A percentile compares a stretch with the other conserved stretches of the same genome.
These are phyloP conservation scores for Apamea epomidion DNA, from an alignment of 2,888 invertebrate species.

Conservation along the genomic window DNA sequence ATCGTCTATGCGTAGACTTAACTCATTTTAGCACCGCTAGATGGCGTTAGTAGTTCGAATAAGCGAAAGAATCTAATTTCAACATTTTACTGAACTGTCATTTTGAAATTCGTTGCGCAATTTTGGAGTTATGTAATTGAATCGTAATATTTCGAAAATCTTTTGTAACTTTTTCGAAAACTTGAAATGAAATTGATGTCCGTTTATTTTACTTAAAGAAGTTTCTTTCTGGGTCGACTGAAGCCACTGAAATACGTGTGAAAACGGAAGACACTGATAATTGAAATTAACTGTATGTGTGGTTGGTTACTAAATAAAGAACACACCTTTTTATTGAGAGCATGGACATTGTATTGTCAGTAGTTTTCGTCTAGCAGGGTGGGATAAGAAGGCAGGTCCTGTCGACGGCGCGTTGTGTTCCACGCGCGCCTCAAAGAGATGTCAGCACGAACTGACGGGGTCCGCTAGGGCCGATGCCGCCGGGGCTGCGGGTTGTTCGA, in stretches of 20 bases:
- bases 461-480: too few species aligned
- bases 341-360: neutral
- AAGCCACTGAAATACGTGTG: slow-evolving; percentile 36
- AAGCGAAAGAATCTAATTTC: slow-evolving; percentile 12
- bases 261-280: slow-evolving; percentile 22
- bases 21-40: slow-evolving; percentile 35
- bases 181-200: slow-evolving; percentile 9
- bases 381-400: neutral
- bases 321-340: neutral
- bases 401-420: too few species aligned
- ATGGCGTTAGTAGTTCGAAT: slow-evolving; percentile 49
- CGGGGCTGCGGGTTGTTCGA: too few species aligned
- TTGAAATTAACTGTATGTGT: slow-evolving; percentile 17
- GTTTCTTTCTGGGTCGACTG: slow-evolving; percentile 31
- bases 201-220: slow-evolving; percentile 4
- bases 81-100: slow-evolving; percentile 10
- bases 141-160: neutral
- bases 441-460: too few species aligned
- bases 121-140: neutral
- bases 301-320: slow-evolving; percentile 10
- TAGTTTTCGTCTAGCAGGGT: neutral
- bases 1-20: neutral
- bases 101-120: slow-evolving; percentile 26
- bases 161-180: neutral
- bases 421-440: too few species aligned